Evolutionary conservation across 2,888 invertebrate species (phyloP).

Genomic region (Cheilosia scutellata): DNA sequence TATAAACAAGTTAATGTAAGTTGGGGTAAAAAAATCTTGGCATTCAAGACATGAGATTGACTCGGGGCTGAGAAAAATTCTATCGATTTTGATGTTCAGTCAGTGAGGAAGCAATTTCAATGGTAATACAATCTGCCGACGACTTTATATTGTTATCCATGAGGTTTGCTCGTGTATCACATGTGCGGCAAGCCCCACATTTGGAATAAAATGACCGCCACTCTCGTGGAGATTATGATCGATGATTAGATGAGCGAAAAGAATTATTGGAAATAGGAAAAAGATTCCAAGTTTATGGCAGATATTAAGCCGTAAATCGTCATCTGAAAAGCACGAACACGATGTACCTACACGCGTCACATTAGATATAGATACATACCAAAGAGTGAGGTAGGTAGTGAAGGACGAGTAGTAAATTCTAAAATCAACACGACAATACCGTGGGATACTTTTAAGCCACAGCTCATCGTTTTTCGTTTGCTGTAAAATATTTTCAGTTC

Average conservation of each 20-base stretch:
- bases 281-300: slow-evolving; percentile 35
- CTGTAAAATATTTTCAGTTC: too few relatives aligned
- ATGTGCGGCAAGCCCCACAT: background rate
- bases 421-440: too few relatives aligned
- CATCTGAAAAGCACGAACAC: background rate
- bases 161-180: background rate
- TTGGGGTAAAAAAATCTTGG: slow-evolving; percentile 5
- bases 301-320: slow-evolving; percentile 24
- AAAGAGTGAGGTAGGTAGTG: too few relatives aligned
- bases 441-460: too few relatives aligned
- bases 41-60: slow-evolving; percentile 22
- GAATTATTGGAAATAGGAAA: slow-evolving; percentile 37
- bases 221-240: slow-evolving; percentile 21
- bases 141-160: background rate
- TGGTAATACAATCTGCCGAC: slow-evolving; percentile 29
- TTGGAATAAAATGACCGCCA: background rate
- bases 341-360: too few relatives aligned
- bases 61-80: slow-evolving; percentile 8
- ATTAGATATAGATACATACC: too few relatives aligned
- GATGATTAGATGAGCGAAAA: slow-evolving; percentile 16
- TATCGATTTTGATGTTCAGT: slow-evolving; percentile 23
- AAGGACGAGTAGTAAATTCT: too few relatives aligned
- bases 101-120: slow-evolving; percentile 34
- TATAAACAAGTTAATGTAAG: background rate
- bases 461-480: too few relatives aligned